Evolutionary conservation across 2,113 vertebrate species (phyloP).

Genomic region (Alligator sinensis): DNA sequence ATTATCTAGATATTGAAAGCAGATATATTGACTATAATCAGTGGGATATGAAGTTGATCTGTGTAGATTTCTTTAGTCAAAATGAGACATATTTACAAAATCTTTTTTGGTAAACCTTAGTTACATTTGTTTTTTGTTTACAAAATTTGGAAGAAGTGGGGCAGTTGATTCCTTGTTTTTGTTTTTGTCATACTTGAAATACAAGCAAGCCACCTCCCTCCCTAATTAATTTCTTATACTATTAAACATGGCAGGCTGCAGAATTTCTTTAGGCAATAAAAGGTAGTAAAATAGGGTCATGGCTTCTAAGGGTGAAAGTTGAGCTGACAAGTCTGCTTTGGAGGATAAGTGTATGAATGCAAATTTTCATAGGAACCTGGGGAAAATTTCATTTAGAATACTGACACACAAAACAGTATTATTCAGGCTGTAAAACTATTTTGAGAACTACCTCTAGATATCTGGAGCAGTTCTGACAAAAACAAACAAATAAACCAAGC

Average conservation of each 20-base stretch:
- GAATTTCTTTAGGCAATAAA: background rate
- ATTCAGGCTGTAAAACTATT: background rate
- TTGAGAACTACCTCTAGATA: background rate
- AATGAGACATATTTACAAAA: too few relatives aligned
- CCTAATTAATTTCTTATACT: background rate
- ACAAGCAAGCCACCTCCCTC: background rate
- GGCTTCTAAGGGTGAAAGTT: background rate
- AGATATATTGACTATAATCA: too few relatives aligned
- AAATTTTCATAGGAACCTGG: background rate
- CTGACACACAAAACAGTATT: too few relatives aligned
- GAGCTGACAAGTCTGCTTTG: background rate
- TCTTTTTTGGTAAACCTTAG: too few relatives aligned
- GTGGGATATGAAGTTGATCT: too few relatives aligned
- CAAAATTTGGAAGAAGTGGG: too few relatives aligned
- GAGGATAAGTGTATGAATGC: background rate
- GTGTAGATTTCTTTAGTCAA: too few relatives aligned
- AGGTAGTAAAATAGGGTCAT: background rate
- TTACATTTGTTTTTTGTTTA: too few relatives aligned
- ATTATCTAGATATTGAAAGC: too few relatives aligned
- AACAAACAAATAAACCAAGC: background rate
- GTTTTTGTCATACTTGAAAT: too few relatives aligned
- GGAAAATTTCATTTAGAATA: background rate
- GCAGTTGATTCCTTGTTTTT: too few relatives aligned
- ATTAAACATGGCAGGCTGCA: background rate
- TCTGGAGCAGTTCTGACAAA: background rate